Evolutionary conservation across 1,140 invertebrate species (phyloP), one percentile per base, ranked within the genome.

Genomic region (Drosophila suzukii): DNA sequence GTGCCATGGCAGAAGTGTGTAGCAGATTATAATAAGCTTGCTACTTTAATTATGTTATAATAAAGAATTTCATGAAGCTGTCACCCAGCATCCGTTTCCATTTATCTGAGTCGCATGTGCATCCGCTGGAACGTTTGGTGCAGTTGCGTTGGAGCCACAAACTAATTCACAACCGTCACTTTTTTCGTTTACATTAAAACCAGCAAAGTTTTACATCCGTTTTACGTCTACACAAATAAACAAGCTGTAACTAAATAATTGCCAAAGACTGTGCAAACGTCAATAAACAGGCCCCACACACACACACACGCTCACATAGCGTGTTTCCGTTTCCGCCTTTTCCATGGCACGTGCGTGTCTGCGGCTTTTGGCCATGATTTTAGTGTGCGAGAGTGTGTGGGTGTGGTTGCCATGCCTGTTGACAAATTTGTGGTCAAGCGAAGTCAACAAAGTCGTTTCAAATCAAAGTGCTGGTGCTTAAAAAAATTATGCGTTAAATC

Each of bases 381-480:
- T 8, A 38, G 49, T 49, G 38, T 43, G 30, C 60, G 43, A 57
- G 49, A 44, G 17, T 36, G 13, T 61, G 65, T 41, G 32, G 15
- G 43, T 47, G 57, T 59, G 58, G 54, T 51, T 38, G 65, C 39
- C 60, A 49, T 43, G 67, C 70, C 70, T 79, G 75, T 85, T 85
- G 82, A 85, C 83, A 82, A 78, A 82, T 86, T 78, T 82, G 78
- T 65, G 83, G 82, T 82, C 53, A 78, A 79, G 55, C 67, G 79
- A 60, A 79, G 83, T 82, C 83, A 86, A 74, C 74, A 86, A 75
- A 62, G 59, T 61, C 65, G 59, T 56, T 65, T 77, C 57, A 54
- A 59, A 75, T 61, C 72, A 63, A 86, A 86, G 80, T 65, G 71
- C 75, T 55, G 32, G 39, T 10, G 30, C n/a, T 27, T 38, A 36